phyloP scores from a whole-genome alignment of 2,888 invertebrate species.

The Bombyx huttoni region DNA sequence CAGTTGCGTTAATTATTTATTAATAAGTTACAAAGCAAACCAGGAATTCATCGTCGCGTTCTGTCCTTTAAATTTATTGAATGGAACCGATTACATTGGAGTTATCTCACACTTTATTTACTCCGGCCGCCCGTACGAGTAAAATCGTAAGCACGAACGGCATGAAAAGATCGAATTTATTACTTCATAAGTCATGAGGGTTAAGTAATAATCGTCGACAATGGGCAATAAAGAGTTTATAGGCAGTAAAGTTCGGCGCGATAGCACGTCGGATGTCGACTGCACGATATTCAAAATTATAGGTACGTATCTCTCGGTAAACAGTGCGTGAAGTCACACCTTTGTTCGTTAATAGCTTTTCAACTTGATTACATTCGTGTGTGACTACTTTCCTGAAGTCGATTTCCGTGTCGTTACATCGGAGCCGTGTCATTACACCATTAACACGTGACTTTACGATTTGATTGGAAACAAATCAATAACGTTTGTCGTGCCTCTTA shows the following conservation, averaged over 20 bases:
- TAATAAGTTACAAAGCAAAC: no score
- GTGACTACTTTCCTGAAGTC: constrained; percentile 16
- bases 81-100: constrained; percentile 9
- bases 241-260: constrained; percentile 66
- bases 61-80: no score
- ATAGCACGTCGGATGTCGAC: constrained; percentile 49
- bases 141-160: constrained; percentile 37
- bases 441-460: constrained; percentile 28
- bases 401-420: constrained; percentile 19
- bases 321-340: constrained; percentile 23
- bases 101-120: constrained; percentile 20
- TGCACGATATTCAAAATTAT: constrained; percentile 35
- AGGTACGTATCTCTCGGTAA: constrained; percentile 18
- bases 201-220: constrained; percentile 70
- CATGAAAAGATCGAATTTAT: constrained; percentile 63
- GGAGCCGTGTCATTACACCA: constrained; percentile 22
- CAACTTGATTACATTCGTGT: constrained; percentile 25
- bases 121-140: constrained; percentile 22
- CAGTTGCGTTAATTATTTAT: neutral
- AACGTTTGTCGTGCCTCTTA: constrained; percentile 23
- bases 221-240: constrained; percentile 70
- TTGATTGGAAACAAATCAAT: constrained; percentile 31
- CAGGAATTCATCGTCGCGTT: no score
- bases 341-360: constrained; percentile 24
- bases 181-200: constrained; percentile 70